Evolutionary conservation across 1,140 invertebrate genomes (phyloP).

Genomic region (Ruditapes philippinarum): DNA sequence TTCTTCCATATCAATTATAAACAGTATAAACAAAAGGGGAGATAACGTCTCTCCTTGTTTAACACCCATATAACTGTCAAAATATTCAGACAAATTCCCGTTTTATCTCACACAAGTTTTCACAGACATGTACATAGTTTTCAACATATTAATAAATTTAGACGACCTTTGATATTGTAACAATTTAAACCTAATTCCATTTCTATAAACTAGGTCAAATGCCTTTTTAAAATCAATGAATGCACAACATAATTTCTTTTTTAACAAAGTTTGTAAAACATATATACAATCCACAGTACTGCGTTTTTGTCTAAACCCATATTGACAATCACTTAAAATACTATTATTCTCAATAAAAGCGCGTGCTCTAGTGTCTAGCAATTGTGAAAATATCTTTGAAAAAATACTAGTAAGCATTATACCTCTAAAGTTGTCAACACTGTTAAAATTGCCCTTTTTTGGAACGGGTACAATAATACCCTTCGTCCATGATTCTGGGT

Average conservation of each 20-base stretch:
- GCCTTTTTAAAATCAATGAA: constrained; percentile 28
- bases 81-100: neutral
- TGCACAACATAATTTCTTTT: constrained; percentile 14
- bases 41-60: no score
- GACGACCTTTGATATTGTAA: neutral
- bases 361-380: constrained; percentile 20
- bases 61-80: no score
- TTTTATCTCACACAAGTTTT: neutral
- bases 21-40: no score
- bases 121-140: no score
- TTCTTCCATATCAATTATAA: neutral
- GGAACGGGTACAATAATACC: constrained; percentile 7
- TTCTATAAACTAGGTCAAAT: constrained; percentile 9
- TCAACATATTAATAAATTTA: constrained; percentile 31
- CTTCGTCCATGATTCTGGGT: constrained; percentile 20
- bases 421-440: constrained; percentile 29
- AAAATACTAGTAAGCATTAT: constrained; percentile 28
- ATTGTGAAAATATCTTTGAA: constrained; percentile 34
- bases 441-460: neutral
- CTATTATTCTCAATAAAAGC: constrained; percentile 26
- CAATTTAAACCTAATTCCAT: constrained; percentile 34
- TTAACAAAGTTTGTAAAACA: constrained; percentile 21
- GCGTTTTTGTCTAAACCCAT: constrained; percentile 1
- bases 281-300: constrained; percentile 50
- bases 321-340: constrained; percentile 40